Conservation (phyloP, 2,888 invertebrate genomes). For the Antheraea assamensis region DNA sequence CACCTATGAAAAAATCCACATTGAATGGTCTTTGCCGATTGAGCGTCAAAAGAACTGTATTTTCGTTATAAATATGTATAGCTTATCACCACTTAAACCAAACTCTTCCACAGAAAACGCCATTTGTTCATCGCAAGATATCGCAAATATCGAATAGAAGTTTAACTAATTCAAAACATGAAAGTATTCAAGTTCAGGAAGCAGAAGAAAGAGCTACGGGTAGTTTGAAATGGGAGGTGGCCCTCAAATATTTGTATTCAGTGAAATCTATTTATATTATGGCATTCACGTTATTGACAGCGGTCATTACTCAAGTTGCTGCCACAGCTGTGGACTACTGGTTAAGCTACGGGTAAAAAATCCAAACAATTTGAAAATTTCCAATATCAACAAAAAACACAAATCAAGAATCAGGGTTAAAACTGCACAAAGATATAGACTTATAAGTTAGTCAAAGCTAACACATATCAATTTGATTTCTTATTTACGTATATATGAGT, state of each 20-base stretch:
- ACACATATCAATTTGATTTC: too few relatives aligned
- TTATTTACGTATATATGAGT: too few relatives aligned
- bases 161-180: slow-evolving; percentile 46
- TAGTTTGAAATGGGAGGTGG: slow-evolving; percentile 82
- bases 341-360: slow-evolving; percentile 85
- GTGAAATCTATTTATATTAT: slow-evolving; percentile 81
- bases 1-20: too few relatives aligned
- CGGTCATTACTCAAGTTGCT: slow-evolving; percentile 82
- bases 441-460: too few relatives aligned
- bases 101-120: neutral
- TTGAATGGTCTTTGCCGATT: too few relatives aligned
- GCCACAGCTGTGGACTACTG: slow-evolving; percentile 88
- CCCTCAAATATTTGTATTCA: slow-evolving; percentile 79
- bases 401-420: too few relatives aligned
- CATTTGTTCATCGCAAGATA: neutral
- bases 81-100: neutral
- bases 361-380: slow-evolving; percentile 33
- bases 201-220: slow-evolving; percentile 84
- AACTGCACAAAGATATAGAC: too few relatives aligned
- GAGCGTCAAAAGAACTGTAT: too few relatives aligned
- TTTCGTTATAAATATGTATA: too few relatives aligned
- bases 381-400: neutral
- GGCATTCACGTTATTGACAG: slow-evolving; percentile 67
- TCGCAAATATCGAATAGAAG: neutral
- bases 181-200: slow-evolving; percentile 71